A percentile compares a stretch with the other conserved stretches of the same genome.
Conservation (phyloP, 2,888 invertebrate genomes). For the Bhutanitis thaidina region DNA sequence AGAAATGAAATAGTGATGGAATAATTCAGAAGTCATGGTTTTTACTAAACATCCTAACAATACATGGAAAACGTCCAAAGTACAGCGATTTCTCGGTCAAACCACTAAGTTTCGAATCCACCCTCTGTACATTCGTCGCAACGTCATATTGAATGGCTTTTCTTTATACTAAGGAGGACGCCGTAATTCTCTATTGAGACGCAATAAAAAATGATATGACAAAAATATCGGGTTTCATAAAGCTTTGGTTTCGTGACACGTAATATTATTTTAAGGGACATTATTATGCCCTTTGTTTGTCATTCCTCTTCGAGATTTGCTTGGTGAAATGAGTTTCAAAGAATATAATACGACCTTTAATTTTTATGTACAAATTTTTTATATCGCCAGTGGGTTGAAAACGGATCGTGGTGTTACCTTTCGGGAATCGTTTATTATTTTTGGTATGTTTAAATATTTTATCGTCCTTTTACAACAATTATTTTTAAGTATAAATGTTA, state of each 20-base stretch:
- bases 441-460: constrained; percentile 10
- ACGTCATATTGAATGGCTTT: constrained; percentile 52
- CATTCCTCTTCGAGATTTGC: constrained; percentile 46
- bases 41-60: no score
- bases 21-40: no score
- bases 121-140: constrained; percentile 48
- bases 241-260: constrained; percentile 75
- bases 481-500: no score
- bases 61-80: neutral
- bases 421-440: constrained; percentile 17
- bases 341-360: constrained; percentile 19
- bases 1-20: no score
- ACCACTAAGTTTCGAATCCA: constrained; percentile 29
- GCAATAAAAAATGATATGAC: constrained; percentile 77
- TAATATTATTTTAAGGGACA: constrained; percentile 77
- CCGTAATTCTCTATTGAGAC: constrained; percentile 65
- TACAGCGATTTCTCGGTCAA: constrained; percentile 29
- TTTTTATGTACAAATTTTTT: constrained; percentile 19
- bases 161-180: constrained; percentile 38
- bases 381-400: constrained; percentile 1
- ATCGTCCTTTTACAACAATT: constrained; percentile 5
- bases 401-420: constrained; percentile 7
- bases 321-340: constrained; percentile 39
- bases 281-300: constrained; percentile 67
- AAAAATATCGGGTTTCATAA: constrained; percentile 80